Evolutionary conservation across 2,797 vertebrate species (phyloP).

Genomic region (Pelobates cultripes): DNA sequence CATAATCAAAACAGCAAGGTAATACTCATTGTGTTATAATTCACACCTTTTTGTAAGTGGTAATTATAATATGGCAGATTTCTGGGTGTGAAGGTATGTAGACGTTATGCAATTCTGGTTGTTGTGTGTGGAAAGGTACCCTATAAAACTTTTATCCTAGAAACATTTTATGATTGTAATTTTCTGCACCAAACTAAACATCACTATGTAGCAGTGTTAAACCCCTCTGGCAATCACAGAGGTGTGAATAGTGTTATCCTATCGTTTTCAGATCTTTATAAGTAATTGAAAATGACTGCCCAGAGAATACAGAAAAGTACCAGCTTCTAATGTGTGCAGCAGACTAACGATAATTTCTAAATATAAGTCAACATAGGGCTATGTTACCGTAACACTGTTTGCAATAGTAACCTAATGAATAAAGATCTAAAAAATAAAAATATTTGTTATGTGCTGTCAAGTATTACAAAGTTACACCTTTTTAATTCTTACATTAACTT

Average conservation of each 20-base stretch:
- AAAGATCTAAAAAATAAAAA: no score
- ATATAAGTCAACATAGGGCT: no score
- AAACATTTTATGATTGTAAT: slow-evolving; percentile 38
- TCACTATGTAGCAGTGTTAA: slow-evolving; percentile 37
- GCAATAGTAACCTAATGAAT: no score
- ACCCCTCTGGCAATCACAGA: slow-evolving; percentile 33
- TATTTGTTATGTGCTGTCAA: no score
- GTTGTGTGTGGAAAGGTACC: slow-evolving; percentile 36
- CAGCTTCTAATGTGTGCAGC: no score
- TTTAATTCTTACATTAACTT: no score
- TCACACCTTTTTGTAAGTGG: slow-evolving; percentile 39
- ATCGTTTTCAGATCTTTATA: no score
- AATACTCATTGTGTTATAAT: slow-evolving; percentile 1
- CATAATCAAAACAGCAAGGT: slow-evolving; percentile 23
- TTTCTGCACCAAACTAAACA: slow-evolving; percentile 46
- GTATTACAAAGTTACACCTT: no score
- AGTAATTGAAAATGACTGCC: no score
- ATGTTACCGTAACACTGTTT: no score
- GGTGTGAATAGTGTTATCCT: not conserved
- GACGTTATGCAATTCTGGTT: slow-evolving; percentile 39
- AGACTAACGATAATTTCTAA: no score
- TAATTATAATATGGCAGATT: slow-evolving; percentile 13
- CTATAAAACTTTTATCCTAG: slow-evolving; percentile 40
- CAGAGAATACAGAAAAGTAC: no score
- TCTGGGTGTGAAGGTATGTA: slow-evolving; percentile 33